Evolutionary conservation across 2,113 vertebrate genomes (phyloP).

Genomic region (Mohoua ochrocephala): DNA sequence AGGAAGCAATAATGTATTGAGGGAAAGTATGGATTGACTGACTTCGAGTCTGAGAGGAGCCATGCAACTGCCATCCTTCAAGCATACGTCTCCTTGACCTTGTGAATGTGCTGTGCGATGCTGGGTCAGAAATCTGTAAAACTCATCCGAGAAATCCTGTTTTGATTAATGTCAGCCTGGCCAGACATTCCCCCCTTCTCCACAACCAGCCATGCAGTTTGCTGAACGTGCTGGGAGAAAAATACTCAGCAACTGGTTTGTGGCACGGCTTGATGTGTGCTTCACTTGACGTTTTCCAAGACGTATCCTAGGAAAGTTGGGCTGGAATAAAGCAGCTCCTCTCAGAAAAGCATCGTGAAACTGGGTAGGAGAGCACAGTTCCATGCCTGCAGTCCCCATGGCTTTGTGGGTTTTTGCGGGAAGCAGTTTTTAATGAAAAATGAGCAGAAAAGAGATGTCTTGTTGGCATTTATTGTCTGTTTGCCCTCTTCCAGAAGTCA

Average conservation of each 20-base stretch:
- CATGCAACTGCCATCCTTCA: not conserved
- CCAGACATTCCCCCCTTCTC: not conserved
- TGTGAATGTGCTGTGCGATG: not conserved
- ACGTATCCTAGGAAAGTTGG: not conserved
- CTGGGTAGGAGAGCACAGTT: not conserved
- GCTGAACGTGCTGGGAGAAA: not conserved
- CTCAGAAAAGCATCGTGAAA: not conserved
- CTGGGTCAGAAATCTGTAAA: not conserved
- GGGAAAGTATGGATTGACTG: not conserved
- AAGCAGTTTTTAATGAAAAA: not conserved
- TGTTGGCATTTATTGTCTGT: not conserved
- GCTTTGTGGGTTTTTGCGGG: not conserved
- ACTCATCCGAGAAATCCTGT: not conserved
- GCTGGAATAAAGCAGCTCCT: not conserved
- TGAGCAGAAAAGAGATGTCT: not conserved
- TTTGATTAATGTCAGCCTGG: not conserved
- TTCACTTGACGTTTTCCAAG: not conserved
- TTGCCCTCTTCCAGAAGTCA: not conserved
- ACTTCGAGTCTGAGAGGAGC: not conserved
- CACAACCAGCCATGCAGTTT: not conserved
- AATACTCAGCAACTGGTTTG: not conserved
- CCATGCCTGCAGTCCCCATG: not conserved
- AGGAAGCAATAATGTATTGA: not conserved
- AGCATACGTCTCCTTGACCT: constrained; percentile 9
- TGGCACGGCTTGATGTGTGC: not conserved